These are phyloP conservation scores for Zaprionus capensis DNA, from an alignment of 1,140 invertebrate species.

Conservation along the genomic window DNA sequence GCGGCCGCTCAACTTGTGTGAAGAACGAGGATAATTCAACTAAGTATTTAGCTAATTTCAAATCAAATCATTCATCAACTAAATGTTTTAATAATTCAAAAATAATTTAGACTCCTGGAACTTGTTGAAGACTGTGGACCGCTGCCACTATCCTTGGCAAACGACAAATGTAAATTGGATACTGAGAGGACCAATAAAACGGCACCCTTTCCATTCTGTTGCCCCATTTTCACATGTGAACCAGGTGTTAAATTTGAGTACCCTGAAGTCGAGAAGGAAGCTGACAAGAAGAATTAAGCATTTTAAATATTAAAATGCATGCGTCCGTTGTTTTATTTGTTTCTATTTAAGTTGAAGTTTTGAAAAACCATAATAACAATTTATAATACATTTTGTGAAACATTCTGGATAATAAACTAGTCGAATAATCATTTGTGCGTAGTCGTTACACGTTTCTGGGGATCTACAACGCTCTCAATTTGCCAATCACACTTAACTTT, in stretches of 20 bases:
- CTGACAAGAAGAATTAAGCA: conserved; percentile 81
- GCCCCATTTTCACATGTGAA: conserved; percentile 93
- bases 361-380: neutral
- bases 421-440: no score
- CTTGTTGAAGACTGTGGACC: conserved; percentile 95
- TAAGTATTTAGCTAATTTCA: conserved; percentile 49
- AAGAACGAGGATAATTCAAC: conserved; percentile 89
- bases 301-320: neutral
- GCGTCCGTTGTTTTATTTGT: neutral
- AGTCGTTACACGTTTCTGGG: no score
- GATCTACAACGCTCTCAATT: no score
- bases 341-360: neutral
- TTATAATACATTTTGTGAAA: no score
- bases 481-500: no score
- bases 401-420: no score
- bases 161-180: conserved; percentile 93
- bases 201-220: conserved; percentile 92
- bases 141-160: conserved; percentile 91
- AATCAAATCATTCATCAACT: neutral
- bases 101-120: conserved; percentile 88
- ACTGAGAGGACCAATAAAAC: conserved; percentile 94
- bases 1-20: conserved; percentile 93
- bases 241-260: conserved; percentile 93
- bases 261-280: conserved; percentile 89
- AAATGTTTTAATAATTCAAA: neutral